Evolutionary conservation across 2,113 vertebrate genomes (phyloP), one percentile per base, ranked within the genome.

Genomic region (Electrona antarctica): DNA sequence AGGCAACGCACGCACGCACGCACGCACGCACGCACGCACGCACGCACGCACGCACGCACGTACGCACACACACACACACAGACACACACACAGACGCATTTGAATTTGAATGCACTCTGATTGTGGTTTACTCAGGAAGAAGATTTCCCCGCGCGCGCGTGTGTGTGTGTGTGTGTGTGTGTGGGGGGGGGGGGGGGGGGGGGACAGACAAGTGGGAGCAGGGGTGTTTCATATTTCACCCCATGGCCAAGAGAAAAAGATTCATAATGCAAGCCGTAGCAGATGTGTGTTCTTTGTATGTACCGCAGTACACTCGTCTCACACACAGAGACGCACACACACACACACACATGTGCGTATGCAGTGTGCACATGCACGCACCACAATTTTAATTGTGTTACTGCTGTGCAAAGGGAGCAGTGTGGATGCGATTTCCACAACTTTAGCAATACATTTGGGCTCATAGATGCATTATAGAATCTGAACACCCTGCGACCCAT

Each of bases 241-340:
- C 14, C 5, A 49, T 33, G 52, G 69, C 56, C 60, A 67, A 51
- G 15, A 59, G 68, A 77, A n/a, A n/a, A n/a, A 85, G 71, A 84
- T 77, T 73, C 60, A 83, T 85, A 76, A 84, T 85, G 77, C 78
- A 85, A 71, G 76, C 56, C 70, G 70, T 68, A 74, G 71, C 76
- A 73, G 77, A 73, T 72, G 50, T 48, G 48, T 60, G 72, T 69
- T 78, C 56, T 57, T 79, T 66, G 64, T 68, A 63, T 57, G 64
- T 67, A 69, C 70, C 6, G 33, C 33, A 65, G 64, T 33, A 8
- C 72, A 52, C 8, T 21, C 29, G 14, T 28, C 8, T 2, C 8
- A 56, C 66, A 68, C n/a, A n/a, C n/a, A n/a, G n/a, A n/a, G n/a
- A n/a, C n/a, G n/a, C n/a, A n/a, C n/a, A n/a, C 65, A 67, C 33